Evolutionary conservation across 2,797 vertebrate species (phyloP), one percentile per base, ranked within the genome.

Genomic region (Spondyliosoma cantharus): DNA sequence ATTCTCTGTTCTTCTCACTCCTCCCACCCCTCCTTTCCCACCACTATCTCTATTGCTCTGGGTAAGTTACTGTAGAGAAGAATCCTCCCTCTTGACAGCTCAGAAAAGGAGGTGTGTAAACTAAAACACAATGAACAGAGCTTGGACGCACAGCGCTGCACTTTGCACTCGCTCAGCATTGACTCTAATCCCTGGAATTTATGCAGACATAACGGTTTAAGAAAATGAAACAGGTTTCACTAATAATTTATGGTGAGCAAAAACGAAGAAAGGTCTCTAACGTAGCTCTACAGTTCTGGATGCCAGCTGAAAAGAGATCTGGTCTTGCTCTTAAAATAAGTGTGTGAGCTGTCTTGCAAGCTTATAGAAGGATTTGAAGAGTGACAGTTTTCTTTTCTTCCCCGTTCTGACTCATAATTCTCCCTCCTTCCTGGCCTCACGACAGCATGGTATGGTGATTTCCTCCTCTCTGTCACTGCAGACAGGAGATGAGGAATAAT

Each of bases 1-100:
- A 82, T 85, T 85, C 91, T 87, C 91, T 87, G 89, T 93, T 90
- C 90, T 88, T 85, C 91, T 90, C 87, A 83, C 90, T 87, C 88
- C 86, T 85, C 90, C 85, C 87, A 87, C 88, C 86, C 91, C 87
- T 91, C 80, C 82, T 42, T 83, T 85, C 85, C 85, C 81, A 87
- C 80, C 80, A 66, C 87, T 88, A 87, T 90, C 88, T 91, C 86
- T 79, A 78, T 62, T 81, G 84, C 87, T 85, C 84, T 61, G 89
- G 86, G 87, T 88, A 85, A 91, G 79, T 92, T 84, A 91, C 90
- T 78, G 84, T 81, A 82, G 86, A 90, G 76, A 73, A 86, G 82
- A 89, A 90, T 80, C 89, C 87, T 90, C 82, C 86, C 83, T 82
- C 82, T 84, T 86, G 85, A 92, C 91, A 91, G 88, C 83, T 81